These are phyloP conservation scores for Epinotia brunnichana DNA, from an alignment of 2,888 invertebrate genomes.

Conservation along the genomic window DNA sequence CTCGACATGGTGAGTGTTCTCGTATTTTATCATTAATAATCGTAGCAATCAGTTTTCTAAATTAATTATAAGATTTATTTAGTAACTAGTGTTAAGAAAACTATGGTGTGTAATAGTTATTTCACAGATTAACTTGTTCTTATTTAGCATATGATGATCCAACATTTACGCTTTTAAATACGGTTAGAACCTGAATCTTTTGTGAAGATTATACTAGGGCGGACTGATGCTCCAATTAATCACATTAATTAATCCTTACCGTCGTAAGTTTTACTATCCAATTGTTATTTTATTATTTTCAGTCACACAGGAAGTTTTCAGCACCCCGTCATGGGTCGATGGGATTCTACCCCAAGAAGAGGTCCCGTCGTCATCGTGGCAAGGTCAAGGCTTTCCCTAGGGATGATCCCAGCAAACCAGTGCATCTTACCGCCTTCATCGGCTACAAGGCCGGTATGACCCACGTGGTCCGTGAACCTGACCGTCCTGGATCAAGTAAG, in stretches of 20 bases:
- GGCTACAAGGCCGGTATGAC: conserved; percentile 99
- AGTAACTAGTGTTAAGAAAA: neutral
- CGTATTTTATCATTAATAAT: conserved; percentile 44
- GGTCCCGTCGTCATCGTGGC: conserved; percentile 97
- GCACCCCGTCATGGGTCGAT: conserved; percentile 99
- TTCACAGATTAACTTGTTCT: conserved; percentile 33
- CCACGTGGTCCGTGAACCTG: conserved; percentile 99
- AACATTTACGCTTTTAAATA: conserved; percentile 80
- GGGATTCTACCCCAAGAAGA: conserved; percentile 99
- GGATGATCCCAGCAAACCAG: conserved; percentile 97
- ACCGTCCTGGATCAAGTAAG: conserved; percentile 99
- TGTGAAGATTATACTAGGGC: conserved; percentile 90
- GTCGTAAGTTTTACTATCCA: neutral
- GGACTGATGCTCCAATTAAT: conserved; percentile 84
- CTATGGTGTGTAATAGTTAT: conserved; percentile 9
- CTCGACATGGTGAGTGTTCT: conserved; percentile 68
- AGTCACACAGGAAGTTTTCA: conserved; percentile 99
- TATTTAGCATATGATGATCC: conserved; percentile 85
- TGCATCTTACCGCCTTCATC: conserved; percentile 98
- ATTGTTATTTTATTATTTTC: conserved; percentile 59
- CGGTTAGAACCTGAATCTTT: conserved; percentile 87
- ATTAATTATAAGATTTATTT: conserved; percentile 1
- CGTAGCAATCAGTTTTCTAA: conserved; percentile 40
- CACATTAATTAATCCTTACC: neutral
- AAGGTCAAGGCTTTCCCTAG: conserved; percentile 99